Percentiles rank a stretch among this genome's conserved stretches.
Evolutionary conservation across 1,140 invertebrate genomes (phyloP).

Genomic region (Cherax destructor): DNA sequence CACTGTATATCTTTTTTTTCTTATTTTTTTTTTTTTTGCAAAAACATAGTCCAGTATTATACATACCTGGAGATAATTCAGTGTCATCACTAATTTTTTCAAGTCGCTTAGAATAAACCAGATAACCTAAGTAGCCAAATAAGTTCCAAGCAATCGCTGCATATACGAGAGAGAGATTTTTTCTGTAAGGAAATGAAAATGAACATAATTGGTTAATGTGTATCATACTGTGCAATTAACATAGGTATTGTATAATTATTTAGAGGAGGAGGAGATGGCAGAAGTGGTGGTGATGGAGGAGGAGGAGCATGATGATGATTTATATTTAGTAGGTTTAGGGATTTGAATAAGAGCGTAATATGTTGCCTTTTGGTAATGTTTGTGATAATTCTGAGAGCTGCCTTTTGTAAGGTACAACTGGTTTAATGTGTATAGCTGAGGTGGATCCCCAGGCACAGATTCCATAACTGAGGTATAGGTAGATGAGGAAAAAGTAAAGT

Average conservation of each 20-base stretch:
- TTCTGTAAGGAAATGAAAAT: slow-evolving; percentile 1
- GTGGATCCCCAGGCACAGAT: too few species aligned
- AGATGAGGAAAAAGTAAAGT: too few species aligned
- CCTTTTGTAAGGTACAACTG: not conserved
- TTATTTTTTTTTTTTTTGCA: not conserved
- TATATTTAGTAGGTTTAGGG: too few species aligned
- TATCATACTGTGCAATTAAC: not conserved
- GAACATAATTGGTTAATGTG: not conserved
- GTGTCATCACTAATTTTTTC: not conserved
- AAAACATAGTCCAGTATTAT: not conserved
- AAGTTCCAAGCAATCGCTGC: slow-evolving; percentile 36
- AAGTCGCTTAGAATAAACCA: not conserved
- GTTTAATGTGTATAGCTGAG: too few species aligned
- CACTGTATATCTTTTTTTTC: too few species aligned
- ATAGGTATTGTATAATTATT: not conserved
- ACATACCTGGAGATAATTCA: slow-evolving; percentile 11
- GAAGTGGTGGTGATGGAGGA: too few species aligned
- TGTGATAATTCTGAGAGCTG: not conserved
- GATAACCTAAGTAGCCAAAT: slow-evolving; percentile 25
- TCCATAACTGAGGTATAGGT: too few species aligned
- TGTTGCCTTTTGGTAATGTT: not conserved
- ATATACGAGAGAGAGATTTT: slow-evolving; percentile 15
- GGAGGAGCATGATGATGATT: too few species aligned
- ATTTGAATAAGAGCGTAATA: too few species aligned
- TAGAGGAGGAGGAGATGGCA: not conserved